These are phyloP conservation scores for Tyto alba DNA, from an alignment of 2,113 vertebrate genomes.

Conservation along the genomic window DNA sequence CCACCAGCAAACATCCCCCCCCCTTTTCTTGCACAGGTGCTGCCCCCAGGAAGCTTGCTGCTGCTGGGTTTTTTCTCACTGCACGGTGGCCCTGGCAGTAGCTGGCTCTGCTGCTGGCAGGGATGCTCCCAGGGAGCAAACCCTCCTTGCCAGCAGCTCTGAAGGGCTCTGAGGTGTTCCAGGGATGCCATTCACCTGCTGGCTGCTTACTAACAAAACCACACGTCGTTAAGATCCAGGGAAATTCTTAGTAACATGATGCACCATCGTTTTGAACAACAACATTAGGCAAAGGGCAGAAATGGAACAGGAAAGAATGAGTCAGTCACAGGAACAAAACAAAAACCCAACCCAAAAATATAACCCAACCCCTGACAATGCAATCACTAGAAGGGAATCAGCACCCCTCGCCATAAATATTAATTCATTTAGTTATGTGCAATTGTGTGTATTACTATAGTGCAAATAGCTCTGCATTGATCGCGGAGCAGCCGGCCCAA, in stretches of 20 bases:
- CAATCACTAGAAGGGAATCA: neutral
- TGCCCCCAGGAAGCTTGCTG: rapidly evolving
- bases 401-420: neutral
- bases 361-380: conserved; percentile 8
- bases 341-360: conserved; percentile 19
- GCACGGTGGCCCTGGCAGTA: rapidly evolving
- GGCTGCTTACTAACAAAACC: neutral
- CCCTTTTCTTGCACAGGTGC: rapidly evolving
- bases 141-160: neutral
- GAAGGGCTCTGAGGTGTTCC: neutral
- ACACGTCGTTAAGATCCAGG: neutral
- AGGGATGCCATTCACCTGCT: neutral
- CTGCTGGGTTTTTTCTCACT: neutral
- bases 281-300: neutral
- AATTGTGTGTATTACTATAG: conserved; percentile 53
- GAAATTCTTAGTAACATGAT: conserved; percentile 43
- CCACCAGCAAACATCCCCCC: neutral
- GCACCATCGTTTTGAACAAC: neutral
- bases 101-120: neutral
- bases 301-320: neutral
- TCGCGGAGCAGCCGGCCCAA: neutral
- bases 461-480: conserved; percentile 63
- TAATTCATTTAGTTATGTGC: conserved; percentile 44
- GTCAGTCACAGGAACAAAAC: conserved; percentile 16
- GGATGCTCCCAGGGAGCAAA: neutral